Evolutionary conservation across 2,797 vertebrate genomes (phyloP).

Genomic region (Lepus oiostolus): DNA sequence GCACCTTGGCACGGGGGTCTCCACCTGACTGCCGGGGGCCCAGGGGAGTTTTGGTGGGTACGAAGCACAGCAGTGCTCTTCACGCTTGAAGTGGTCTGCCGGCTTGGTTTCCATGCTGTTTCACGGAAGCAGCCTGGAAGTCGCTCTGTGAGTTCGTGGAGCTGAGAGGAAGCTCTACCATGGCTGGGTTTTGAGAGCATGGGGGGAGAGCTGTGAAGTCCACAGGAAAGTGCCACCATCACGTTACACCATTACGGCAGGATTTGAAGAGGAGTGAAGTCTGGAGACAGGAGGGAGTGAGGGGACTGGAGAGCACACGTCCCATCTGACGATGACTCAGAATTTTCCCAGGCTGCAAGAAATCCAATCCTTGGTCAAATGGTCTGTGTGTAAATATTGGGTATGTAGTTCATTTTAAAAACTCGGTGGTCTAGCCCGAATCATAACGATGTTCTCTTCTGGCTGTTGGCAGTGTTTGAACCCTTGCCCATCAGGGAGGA

Average conservation of each 20-base stretch:
- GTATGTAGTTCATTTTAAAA: slow-evolving; percentile 10
- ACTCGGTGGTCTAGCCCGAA: background rate
- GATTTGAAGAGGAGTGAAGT: background rate
- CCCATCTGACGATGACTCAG: background rate
- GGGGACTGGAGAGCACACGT: background rate
- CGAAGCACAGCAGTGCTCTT: no score
- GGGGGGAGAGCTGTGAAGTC: background rate
- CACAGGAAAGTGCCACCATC: background rate
- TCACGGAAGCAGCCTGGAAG: background rate
- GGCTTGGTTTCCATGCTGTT: background rate
- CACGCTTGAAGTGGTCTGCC: background rate
- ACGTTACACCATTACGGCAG: background rate
- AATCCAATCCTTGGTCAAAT: background rate
- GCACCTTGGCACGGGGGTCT: no score
- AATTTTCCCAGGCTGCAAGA: slow-evolving; percentile 15
- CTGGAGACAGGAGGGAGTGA: background rate
- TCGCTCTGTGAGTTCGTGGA: slow-evolving; percentile 4
- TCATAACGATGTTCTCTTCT: background rate
- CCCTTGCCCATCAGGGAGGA: background rate
- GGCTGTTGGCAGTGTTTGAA: slow-evolving; percentile 40
- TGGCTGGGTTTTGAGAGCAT: background rate
- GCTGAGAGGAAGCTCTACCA: background rate
- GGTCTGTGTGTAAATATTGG: background rate
- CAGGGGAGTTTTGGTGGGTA: no score
- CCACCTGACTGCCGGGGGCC: no score